Conservation (phyloP, 2,797 vertebrate genomes). For the Macroramphosus scolopax region DNA sequence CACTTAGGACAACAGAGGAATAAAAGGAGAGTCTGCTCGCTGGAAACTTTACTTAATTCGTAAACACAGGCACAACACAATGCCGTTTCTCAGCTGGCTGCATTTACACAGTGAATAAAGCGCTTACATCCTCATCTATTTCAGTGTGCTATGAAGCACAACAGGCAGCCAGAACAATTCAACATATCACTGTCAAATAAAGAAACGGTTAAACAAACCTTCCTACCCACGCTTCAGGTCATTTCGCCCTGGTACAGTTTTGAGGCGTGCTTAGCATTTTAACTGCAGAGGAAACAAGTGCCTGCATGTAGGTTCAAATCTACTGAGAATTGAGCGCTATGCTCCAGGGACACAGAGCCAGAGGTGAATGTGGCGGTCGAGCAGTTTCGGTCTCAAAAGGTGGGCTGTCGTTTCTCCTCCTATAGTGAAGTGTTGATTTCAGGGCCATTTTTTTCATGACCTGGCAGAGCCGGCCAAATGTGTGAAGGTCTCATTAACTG, state of each 20-base stretch:
- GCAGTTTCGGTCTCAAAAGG: background rate
- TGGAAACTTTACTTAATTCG: constrained; percentile 14
- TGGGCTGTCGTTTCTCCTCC: constrained; percentile 7
- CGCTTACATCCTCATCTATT: constrained; percentile 10
- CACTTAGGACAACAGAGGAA: constrained; percentile 5
- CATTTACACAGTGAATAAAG: constrained; percentile 19
- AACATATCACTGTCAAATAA: constrained; percentile 14
- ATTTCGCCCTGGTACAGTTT: constrained; percentile 19
- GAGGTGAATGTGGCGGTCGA: constrained; percentile 4
- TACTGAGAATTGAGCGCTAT: constrained; percentile 11
- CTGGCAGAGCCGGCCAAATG: too few species aligned
- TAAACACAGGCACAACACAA: constrained; percentile 2
- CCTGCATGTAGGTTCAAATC: constrained; percentile 20
- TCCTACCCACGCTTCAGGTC: constrained; percentile 13
- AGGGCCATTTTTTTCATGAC: constrained; percentile 37
- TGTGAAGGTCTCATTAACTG: too few species aligned
- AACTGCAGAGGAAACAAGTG: constrained; percentile 17
- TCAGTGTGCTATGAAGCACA: constrained; percentile 6
- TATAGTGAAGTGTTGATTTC: constrained; percentile 14
- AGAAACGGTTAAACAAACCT: constrained; percentile 13
- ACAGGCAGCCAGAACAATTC: constrained; percentile 28
- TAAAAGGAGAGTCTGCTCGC: constrained; percentile 14
- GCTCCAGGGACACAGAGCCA: constrained; percentile 6
- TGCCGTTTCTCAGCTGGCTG: constrained; percentile 18
- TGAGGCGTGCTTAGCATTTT: constrained; percentile 9